Evolutionary conservation across 2,113 vertebrate species (phyloP), one percentile per base, ranked within the genome.

Genomic region (Herpetotheres cachinnans): DNA sequence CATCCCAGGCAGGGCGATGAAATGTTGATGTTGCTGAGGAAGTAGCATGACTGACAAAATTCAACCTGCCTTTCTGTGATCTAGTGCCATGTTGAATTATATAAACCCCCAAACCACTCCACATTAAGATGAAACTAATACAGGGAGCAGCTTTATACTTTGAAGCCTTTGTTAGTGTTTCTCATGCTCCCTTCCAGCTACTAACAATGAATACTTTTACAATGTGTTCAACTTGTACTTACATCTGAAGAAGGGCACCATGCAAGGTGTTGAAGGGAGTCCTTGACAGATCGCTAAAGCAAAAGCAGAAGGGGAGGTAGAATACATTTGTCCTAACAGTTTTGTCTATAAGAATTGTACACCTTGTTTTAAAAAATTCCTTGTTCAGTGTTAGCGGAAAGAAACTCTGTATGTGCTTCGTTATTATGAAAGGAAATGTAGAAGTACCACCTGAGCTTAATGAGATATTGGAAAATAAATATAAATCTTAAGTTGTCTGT

Each of bases 381-480:
- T 85, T 34, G 4, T 46, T 85, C 63, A 21, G 13, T 70, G n/a
- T 40, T 67, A 70, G 87, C 66, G 89, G 56, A 84, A 92, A 87
- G 13, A 72, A 93, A 82, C 34, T 10, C 55, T 58, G 4, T 24
- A 4, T 46, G 81, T 55, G 34, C 66, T 91, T 91, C 93, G 77
- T 85, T 73, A 91, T 82, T 87, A 62, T 47, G 66, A 87, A 84
- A 87, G 26, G 71, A 93, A 93, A 91, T 62, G 66, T 56, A 71
- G 78, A 86, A 89, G 49, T 79, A 70, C 54, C 83, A 96, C 71
- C 91, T 89, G 59, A 88, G 58, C 44, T 88, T 94, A 97, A 96
- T 96, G 95, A 96, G 97, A 96, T 95, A 97, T 94, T 82, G 70
- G 81, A 96, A 97, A 90, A 89, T 65, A 97, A 97, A 95, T 88